Evolutionary conservation across 1,140 invertebrate species (phyloP), one percentile per base, ranked within the genome.

Genomic region (Papilio polytes): DNA sequence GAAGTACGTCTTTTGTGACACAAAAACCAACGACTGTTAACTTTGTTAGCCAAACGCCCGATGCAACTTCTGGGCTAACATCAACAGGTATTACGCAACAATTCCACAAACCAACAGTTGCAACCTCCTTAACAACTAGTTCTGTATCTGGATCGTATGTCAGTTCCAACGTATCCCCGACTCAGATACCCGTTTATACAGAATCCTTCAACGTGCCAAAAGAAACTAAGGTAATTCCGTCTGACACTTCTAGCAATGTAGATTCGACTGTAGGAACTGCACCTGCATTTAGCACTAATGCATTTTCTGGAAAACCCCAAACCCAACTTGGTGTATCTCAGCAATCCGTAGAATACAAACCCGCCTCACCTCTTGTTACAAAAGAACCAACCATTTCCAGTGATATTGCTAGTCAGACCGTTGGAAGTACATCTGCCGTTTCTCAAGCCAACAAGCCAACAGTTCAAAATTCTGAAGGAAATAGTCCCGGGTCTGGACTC

Each of bases 1-100:
- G 13, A 70, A 12, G 12, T 70, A 15, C 63, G 20, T 70, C 63
- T 31, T 70, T 70, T 70, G 63, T 70, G 63, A 70, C 63, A 70
- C 63, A 70, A 70, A 70, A 70, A 31, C 63, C 63, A 70, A 70
- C 22, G 6, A 36, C 13, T 31, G 22, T 31, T 31, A 70, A 70
- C 13, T 70, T 70, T 70, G 63, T 31, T 36, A 13, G 22, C 13
- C 63, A 70, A 70, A 70, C 26, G 15, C 10, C 22, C 26, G 63
- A 15, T 70, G 63, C 26, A 31, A 31, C 13, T 70, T 26, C 63
- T 31, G 63, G 63, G n/a, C 13, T 31, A 8, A 70, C 63, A 70
- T 31, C 63, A 70, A 15, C 26, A 70, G 3, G 26, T 70, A 12
- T 70, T 70, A 12, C 63, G 26, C 26, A 70, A 31, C 63, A 36